A percentile compares a stretch with the other conserved stretches of the same genome.
Evolutionary conservation across 2,888 invertebrate species (phyloP).

Genomic region (Heliconius erato): DNA sequence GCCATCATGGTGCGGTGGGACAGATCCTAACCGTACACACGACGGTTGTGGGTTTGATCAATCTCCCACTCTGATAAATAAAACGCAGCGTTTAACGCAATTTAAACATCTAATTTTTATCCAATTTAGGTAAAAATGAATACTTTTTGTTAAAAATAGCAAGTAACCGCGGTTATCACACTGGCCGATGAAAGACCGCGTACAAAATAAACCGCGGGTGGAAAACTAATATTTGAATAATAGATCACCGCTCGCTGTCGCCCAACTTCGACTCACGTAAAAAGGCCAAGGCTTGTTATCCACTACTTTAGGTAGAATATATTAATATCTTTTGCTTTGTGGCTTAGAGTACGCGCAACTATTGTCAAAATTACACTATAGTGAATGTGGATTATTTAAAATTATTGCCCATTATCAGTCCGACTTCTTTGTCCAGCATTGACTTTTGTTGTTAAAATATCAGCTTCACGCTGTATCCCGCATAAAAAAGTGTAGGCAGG

Average conservation of each 20-base stretch:
- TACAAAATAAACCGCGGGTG: slow-evolving; percentile 27
- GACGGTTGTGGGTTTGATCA: no score
- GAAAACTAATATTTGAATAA: slow-evolving; percentile 55
- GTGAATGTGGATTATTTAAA: not conserved
- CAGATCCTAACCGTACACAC: no score
- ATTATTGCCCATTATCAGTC: not conserved
- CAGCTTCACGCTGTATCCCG: no score
- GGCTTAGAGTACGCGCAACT: not conserved
- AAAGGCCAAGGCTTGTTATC: slow-evolving; percentile 7
- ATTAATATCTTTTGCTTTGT: not conserved
- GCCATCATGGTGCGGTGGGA: no score
- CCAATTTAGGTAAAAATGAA: not conserved
- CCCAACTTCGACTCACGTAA: slow-evolving; percentile 33
- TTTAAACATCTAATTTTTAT: not conserved
- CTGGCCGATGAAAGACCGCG: slow-evolving; percentile 8
- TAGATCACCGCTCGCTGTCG: slow-evolving; percentile 49
- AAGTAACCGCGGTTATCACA: not conserved
- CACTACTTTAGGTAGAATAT: not conserved
- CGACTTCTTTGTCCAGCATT: not conserved
- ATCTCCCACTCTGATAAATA: no score
- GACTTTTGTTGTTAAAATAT: no score
- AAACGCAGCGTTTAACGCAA: no score
- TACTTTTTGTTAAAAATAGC: not conserved
- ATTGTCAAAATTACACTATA: not conserved
- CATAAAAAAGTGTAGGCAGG: no score